Base-by-base conservation (phyloP, 1,140 invertebrate genomes). In the Rhyzopertha dominica region DNA sequence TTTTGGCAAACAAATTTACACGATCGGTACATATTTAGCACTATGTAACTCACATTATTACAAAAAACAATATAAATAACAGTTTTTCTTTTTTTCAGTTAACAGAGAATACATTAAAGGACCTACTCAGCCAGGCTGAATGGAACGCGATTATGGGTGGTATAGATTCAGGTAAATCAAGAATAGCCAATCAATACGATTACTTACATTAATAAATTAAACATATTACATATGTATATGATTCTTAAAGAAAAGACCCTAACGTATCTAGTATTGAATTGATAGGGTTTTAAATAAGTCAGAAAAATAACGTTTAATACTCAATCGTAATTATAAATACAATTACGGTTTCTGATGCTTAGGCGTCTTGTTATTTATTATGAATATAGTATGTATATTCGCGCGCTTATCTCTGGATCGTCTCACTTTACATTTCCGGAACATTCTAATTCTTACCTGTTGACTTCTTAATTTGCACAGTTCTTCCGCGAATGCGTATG, bases 71-170 rank as follows among this genome's bases (percentile, higher is more conserved):
- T n/a, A n/a, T n/a, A n/a, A n/a, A n/a, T n/a, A n/a, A n/a, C n/a
- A n/a, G n/a, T n/a, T n/a, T 39, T 38, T 34, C 16, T 43, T 49
- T 51, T 12, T 56, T 57, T 43, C 43, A 58, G 56, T 47, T 55
- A 41, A 48, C 26, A 23, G 32, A 50, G 45, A 36, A 45, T 5
- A 37, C 37, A 13, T 38, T 55, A 14, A 52, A 43, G 32, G 31
- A 47, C 7, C 16, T 55, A 31, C 30, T 58, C 12, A 58, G 43
- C 29, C 20, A 36, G 28, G 5, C 41, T 14, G 56, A 58, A 47
- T 58, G 56, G 56, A 44, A 23, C 25, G 30, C 47, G 18, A 32
- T 58, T 9, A 20, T 51, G 32, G 53, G 49, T 42, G 35, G 40
- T 51, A 37, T 38, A 44, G 29, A 43, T 48, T 25, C 34, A 50